phyloP scores from a whole-genome alignment of 2,888 invertebrate genomes.

The Lamellibrachia satsuma region DNA sequence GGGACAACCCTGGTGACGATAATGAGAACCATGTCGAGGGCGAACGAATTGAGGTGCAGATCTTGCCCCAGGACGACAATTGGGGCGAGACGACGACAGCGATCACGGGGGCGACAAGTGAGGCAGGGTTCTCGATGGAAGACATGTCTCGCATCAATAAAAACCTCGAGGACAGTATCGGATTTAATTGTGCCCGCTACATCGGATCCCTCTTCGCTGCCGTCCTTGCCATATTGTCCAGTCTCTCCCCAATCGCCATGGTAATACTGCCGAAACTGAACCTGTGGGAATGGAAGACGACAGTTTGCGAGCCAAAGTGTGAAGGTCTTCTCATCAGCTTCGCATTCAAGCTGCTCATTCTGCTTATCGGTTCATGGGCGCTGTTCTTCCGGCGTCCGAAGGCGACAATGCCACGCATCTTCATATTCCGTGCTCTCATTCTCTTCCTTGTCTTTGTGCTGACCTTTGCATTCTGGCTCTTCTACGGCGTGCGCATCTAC shows the following conservation, averaged over 20 bases:
- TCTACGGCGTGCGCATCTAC: conserved; percentile 87
- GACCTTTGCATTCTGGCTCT: conserved; percentile 96
- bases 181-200: conserved; percentile 70
- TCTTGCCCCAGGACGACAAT: conserved; percentile 94
- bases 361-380: conserved; percentile 92
- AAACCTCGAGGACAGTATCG: conserved; percentile 55
- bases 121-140: conserved; percentile 92
- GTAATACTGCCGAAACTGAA: conserved; percentile 87
- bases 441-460: conserved; percentile 87
- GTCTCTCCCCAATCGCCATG: conserved; percentile 93
- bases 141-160: conserved; percentile 70
- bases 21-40: conserved; percentile 26
- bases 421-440: conserved; percentile 88
- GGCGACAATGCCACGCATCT: conserved; percentile 90
- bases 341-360: conserved; percentile 87
- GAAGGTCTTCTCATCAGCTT: conserved; percentile 91
- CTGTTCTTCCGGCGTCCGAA: conserved; percentile 85
- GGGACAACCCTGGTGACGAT: conserved; percentile 36
- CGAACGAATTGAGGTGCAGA: conserved; percentile 84
- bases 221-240: conserved; percentile 82
- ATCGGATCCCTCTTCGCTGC: conserved; percentile 83
- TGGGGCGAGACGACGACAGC: conserved; percentile 99
- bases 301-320: conserved; percentile 51
- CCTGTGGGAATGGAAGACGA: conserved; percentile 69
- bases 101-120: conserved; percentile 94